phyloP scores from a whole-genome alignment of 2,797 vertebrate species.

The Amazona finschi region DNA sequence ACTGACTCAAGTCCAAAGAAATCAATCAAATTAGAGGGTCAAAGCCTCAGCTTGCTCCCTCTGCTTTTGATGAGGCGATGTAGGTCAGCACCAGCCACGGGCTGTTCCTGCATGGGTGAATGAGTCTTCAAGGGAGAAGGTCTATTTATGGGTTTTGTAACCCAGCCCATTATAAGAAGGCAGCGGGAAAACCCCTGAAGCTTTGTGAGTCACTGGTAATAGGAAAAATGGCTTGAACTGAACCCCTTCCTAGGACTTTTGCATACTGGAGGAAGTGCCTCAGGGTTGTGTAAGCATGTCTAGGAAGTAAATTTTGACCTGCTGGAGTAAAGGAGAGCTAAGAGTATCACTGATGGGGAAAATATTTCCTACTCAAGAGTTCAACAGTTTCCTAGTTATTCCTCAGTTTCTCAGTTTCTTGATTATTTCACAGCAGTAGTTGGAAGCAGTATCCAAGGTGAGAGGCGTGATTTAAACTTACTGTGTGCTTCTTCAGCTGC shows the following conservation, averaged over 20 bases:
- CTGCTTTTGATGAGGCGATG: neutral
- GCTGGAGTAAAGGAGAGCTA: neutral
- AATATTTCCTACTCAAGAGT: neutral
- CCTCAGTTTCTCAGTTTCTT: neutral
- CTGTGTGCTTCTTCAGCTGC: neutral
- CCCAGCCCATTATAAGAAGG: rapidly evolving
- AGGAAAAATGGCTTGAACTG: neutral
- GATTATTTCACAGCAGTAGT: neutral
- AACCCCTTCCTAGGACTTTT: neutral
- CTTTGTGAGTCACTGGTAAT: neutral
- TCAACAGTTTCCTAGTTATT: neutral
- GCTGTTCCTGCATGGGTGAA: neutral
- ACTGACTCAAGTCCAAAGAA: neutral
- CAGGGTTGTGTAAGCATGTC: neutral
- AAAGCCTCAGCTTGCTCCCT: neutral
- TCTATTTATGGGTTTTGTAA: neutral
- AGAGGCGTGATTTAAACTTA: neutral
- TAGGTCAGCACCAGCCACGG: rapidly evolving
- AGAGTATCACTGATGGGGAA: neutral
- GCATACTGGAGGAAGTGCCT: neutral
- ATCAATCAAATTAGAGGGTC: rapidly evolving
- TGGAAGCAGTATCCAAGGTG: neutral
- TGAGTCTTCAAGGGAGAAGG: neutral
- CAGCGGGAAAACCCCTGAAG: neutral
- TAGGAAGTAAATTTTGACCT: neutral